Conservation (phyloP, 30 jellyfish, hydroid and myxozoan species). For the Aurelia aurita complex sp. Pacific region DNA sequence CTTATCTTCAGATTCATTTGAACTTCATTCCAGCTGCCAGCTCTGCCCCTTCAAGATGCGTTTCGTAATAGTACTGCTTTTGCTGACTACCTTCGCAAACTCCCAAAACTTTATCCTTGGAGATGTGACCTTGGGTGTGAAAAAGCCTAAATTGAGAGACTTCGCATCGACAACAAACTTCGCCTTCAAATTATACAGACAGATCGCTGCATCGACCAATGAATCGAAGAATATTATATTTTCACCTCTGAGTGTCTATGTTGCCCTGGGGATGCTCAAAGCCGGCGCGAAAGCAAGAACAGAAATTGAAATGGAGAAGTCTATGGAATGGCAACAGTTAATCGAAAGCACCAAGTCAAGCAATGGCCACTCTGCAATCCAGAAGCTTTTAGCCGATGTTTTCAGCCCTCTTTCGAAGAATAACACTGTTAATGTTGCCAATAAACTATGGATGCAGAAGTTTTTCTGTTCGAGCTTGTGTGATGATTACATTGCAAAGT, state of each 20-base stretch:
- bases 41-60: too few species aligned
- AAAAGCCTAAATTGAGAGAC: not conserved
- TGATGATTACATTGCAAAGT: slow-evolving; percentile 11
- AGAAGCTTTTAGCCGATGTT: slow-evolving; percentile 24
- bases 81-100: not conserved
- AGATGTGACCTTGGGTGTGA: not conserved
- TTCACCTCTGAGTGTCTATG: slow-evolving; percentile 68
- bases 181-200: slow-evolving; percentile 59
- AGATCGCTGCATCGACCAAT: slow-evolving; percentile 36
- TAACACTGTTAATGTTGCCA: slow-evolving; percentile 57
- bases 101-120: not conserved
- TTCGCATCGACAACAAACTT: slow-evolving; percentile 49
- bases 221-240: slow-evolving; percentile 49
- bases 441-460: slow-evolving; percentile 77
- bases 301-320: slow-evolving; percentile 40
- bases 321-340: slow-evolving; percentile 50
- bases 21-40: too few species aligned
- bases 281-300: slow-evolving; percentile 69
- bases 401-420: slow-evolving; percentile 16
- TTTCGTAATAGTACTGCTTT: not conserved
- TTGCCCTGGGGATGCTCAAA: slow-evolving; percentile 69
- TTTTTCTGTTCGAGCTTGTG: slow-evolving; percentile 22
- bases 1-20: not conserved
- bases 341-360: slow-evolving; percentile 2
- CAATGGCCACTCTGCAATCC: slow-evolving; percentile 32